Evolutionary conservation across 2,888 invertebrate species (phyloP), one percentile per base, ranked within the genome.

Genomic region (Bellardia pandia): DNA sequence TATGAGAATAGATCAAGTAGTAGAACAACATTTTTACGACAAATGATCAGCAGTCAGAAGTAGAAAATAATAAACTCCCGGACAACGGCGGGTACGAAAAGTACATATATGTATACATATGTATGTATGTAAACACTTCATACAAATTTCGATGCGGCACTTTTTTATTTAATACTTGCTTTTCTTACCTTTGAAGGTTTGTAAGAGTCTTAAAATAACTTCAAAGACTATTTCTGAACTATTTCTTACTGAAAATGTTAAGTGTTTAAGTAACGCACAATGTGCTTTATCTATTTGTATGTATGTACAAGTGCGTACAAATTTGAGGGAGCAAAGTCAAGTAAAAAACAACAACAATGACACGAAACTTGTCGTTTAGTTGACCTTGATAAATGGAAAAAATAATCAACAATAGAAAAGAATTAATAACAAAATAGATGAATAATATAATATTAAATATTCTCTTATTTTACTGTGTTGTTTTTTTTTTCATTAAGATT

Each of bases 351-450:
- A 79, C 71, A 75, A 71, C 16, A 79, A 71, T 64, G 48, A 81
- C 60, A 80, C 58, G 58, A 79, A 76, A 71, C 48, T 40, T 45
- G 7, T 42, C 13, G 16, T 78, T 83, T 80, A 30, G 42, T 56
- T 75, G 74, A 77, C 78, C 85, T 83, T 85, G 86, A 81, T 66
- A 75, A 64, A 58, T 77, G 60, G 42, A 66, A 64, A 66, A 37
- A 37, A 37, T 37, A 37, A 37, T 14, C 9, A 48, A 81, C 45
- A 85, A 62, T 42, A 71, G 16, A 82, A 76, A 81, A 62, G 89
- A 87, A 78, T 81, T 68, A 74, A 60, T 74, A 75, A 58, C 33
- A 48, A 77, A 72, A 66, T 40, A 64, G 33, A 48, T 75, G 58
- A 56, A 53, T 56, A 66, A 56, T 74, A 64, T 16, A 42, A 60